Evolutionary conservation across 1,140 invertebrate genomes (phyloP), one percentile per base, ranked within the genome.

Genomic region (Trichonephila clavipes): DNA sequence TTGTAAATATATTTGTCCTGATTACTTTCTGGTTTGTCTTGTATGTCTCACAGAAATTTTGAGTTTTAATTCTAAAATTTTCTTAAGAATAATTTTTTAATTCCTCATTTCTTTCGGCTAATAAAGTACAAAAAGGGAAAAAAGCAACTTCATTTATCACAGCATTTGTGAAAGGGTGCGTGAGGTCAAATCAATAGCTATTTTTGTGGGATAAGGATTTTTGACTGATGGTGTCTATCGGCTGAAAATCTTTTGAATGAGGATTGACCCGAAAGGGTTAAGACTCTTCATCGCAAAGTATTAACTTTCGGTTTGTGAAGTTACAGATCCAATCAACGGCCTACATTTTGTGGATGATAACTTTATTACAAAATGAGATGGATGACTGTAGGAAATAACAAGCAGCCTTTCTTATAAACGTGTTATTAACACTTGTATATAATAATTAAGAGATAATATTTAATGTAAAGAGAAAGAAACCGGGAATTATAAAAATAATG

Each of bases 201-300:
- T 90, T 90, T 62, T 24, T 61, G 24, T 89, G 44, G 89, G 44
- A 77, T 64, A 90, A 81, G 88, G 58, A 92, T 66, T 92, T 92
- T 64, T 92, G 81, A 92, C 59, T 69, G 90, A 92, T 92, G 90
- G 82, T 69, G 34, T 92, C 61, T 92, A 92, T 92, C 90, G 58
- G 90, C 24, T 28, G 14, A 85, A 58, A 85, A 92, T 92, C 90
- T 92, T 92, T 86, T 18, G 62, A 10, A 85, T 51, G 82, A 34
- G 40, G 90, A 85, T 92, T 92, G 81, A 92, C 82, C 72, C 14
- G 28, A 66, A 85, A 85, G 62, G 81, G 61, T 77, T 86, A 51
- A 66, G 81, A 51, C 58, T 90, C 77, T 87, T 51, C 61, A 92
- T 64, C 90, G 51, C 19, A 24, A 51, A 92, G 82, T 92, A 92